These are phyloP conservation scores for Nannoperca australis DNA, from an alignment of 2,797 vertebrate species.

Conservation along the genomic window DNA sequence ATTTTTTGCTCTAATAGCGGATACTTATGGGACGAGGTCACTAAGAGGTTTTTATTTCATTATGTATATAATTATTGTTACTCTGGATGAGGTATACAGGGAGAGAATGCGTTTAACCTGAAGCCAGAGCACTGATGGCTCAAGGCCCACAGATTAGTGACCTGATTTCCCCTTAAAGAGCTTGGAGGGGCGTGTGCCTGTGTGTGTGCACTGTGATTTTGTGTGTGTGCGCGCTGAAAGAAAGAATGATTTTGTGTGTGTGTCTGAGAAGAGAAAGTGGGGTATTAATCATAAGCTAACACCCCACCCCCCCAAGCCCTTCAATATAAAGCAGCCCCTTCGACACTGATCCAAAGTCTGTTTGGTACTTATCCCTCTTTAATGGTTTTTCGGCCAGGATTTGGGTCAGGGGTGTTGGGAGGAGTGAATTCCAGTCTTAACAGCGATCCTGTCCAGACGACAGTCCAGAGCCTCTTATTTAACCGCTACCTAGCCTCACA, in stretches of 20 bases:
- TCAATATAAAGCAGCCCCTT: constrained; percentile 58
- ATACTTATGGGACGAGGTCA: constrained; percentile 33
- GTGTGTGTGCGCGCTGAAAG: constrained; percentile 19
- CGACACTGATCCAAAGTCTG: constrained; percentile 72
- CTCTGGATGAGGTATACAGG: constrained; percentile 30
- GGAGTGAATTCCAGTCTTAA: constrained; percentile 47
- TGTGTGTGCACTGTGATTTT: constrained; percentile 21
- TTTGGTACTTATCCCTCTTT: constrained; percentile 68
- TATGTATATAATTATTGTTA: constrained; percentile 45
- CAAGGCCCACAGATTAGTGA: constrained; percentile 81
- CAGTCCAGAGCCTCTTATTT: constrained; percentile 13
- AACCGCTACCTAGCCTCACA: constrained; percentile 20
- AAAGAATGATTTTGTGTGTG: constrained; percentile 32
- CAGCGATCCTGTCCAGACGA: constrained; percentile 19
- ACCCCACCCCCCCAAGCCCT: constrained; percentile 28
- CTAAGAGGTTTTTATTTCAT: constrained; percentile 26
- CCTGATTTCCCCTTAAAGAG: constrained; percentile 79
- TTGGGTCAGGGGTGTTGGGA: constrained; percentile 70
- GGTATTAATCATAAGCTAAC: constrained; percentile 75
- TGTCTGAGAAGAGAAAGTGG: constrained; percentile 63
- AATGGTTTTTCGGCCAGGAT: constrained; percentile 65
- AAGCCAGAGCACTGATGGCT: constrained; percentile 70
- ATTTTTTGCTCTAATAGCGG: constrained; percentile 1
- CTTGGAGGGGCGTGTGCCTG: constrained; percentile 52
- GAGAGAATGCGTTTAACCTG: constrained; percentile 55